phyloP scores from a whole-genome alignment of 2,113 vertebrate genomes.

The Centropus bengalensis region DNA sequence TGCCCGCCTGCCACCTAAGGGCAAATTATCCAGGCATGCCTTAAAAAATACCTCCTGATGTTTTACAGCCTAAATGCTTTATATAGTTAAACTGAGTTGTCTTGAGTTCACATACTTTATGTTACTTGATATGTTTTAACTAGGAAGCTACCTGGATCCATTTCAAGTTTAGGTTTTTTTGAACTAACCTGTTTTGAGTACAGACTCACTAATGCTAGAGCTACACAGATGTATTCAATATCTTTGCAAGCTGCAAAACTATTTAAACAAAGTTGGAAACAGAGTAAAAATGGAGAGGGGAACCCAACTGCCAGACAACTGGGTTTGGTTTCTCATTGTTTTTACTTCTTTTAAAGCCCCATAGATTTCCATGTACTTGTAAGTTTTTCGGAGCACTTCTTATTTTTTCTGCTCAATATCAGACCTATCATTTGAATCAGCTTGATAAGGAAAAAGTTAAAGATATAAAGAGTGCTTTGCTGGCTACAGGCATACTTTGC shows the following conservation, averaged over 20 bases:
- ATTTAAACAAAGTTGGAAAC: conserved; percentile 22
- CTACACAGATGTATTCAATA: conserved; percentile 45
- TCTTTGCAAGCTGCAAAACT: background rate
- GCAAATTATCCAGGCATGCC: conserved; percentile 17
- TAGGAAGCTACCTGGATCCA: background rate
- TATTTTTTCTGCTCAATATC: background rate
- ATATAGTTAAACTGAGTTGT: background rate
- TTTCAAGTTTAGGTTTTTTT: background rate
- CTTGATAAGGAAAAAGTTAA: background rate
- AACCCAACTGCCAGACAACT: background rate
- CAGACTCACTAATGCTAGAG: background rate
- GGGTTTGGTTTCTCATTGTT: background rate
- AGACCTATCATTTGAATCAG: background rate
- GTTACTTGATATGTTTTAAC: conserved; percentile 28
- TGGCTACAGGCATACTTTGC: background rate
- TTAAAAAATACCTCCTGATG: background rate
- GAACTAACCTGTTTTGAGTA: conserved; percentile 11
- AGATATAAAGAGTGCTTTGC: background rate
- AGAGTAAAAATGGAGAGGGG: background rate
- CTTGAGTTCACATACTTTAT: background rate
- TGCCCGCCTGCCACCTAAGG: background rate
- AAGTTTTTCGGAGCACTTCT: background rate
- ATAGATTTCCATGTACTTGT: background rate
- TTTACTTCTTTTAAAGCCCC: background rate
- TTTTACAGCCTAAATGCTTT: background rate